Base-by-base conservation (phyloP, 2,797 vertebrate species). In the Vespertilio murinus region DNA sequence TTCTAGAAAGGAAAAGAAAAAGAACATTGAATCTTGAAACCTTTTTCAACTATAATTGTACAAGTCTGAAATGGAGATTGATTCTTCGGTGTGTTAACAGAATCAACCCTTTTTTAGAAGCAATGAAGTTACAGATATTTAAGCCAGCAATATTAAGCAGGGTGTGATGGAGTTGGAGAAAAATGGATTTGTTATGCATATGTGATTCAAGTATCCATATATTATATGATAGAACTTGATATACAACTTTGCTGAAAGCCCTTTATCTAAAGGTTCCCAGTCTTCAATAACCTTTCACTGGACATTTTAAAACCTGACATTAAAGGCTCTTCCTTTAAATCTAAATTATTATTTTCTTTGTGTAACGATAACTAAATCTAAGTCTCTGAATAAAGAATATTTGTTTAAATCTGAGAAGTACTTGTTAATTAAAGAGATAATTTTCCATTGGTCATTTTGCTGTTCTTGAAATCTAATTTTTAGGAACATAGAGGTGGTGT, bases 41-140 rank as follows among this genome's bases (percentile, higher is more conserved):
- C 5, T 67, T 85, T 70, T 86, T 64, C 42, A 93, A 91, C 14
- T 84, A 83, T 88, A 96, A 67, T 75, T 83, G 35, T 38, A 74
- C 9, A 90, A 92, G 28, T 82, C 42, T 92, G 20, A 87, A 95
- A 71, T 86, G 30, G 23, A 38, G 30, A 90, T 42, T 73, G 65
- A 94, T 91, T 93, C 22, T 91, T 93, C 35, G 35, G 6, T 88
- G 30, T 93, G 95, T 96, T 85, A 54, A 40, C 8, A 75, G 3
- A 77, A n/a, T 49, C 13, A 54, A 83, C 25, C 25, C 16, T 23
- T 80, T 80, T 52, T 67, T 64, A 35, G 6, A 45, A 82, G 69
- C 14, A 79, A 82, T 42, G 52, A 91, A 70, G 40, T 14, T 33
- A 74, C 13, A 78, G 52, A 42, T n/a, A 67, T 70, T 89, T 88